Percentiles rank a stretch among this genome's conserved stretches.
These are phyloP conservation scores for Falco rusticolus DNA, from an alignment of 2,797 vertebrate genomes.

Conservation along the genomic window DNA sequence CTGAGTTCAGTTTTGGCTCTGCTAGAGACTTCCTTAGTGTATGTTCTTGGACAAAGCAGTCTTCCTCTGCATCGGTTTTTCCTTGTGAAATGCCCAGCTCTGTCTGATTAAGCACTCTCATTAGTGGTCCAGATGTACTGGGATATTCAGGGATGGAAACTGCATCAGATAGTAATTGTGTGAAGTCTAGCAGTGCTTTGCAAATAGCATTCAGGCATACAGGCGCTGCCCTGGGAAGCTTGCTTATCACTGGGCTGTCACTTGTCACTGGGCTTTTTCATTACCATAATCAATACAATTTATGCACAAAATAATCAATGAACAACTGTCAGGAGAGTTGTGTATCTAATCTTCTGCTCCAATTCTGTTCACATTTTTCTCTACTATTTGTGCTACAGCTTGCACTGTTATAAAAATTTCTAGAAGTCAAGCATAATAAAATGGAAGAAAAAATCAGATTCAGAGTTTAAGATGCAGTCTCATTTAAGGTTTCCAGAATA, in stretches of 20 bases:
- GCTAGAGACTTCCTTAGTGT: neutral
- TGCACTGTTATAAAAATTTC: neutral
- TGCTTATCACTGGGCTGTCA: neutral
- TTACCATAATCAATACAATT: conserved; percentile 36
- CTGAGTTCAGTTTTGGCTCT: neutral
- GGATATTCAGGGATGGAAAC: neutral
- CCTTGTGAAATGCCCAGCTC: neutral
- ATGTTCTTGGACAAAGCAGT: neutral
- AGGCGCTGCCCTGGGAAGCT: neutral
- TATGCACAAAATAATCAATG: conserved; percentile 2
- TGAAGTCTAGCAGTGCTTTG: neutral
- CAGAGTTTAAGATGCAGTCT: neutral
- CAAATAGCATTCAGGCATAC: neutral
- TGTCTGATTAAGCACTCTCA: neutral
- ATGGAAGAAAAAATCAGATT: neutral
- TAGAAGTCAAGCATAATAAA: neutral
- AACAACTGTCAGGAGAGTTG: neutral
- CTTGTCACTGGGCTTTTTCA: neutral
- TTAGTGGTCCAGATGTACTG: neutral
- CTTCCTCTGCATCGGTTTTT: neutral
- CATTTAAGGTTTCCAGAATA: neutral
- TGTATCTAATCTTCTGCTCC: neutral
- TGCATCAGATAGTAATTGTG: neutral
- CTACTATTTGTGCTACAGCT: neutral
- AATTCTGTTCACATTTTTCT: neutral